Conservation (phyloP, 2,888 invertebrate species). For the Mechanitis messenoides region DNA sequence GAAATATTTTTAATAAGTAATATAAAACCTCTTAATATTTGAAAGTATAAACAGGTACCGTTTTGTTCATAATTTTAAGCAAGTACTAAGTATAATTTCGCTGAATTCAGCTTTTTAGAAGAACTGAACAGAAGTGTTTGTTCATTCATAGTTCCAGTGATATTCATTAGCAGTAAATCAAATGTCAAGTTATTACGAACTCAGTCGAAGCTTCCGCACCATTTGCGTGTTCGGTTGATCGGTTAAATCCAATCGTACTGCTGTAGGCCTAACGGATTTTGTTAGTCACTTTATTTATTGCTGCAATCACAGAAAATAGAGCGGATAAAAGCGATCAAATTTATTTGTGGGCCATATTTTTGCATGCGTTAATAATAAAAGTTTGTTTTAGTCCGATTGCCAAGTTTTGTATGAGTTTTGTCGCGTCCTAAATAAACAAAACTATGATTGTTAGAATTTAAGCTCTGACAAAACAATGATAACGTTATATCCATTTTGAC, state of each 20-base stretch:
- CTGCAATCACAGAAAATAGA: slow-evolving; percentile 6
- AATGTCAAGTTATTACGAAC: slow-evolving; percentile 1
- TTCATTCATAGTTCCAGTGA: background rate
- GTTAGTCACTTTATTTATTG: slow-evolving; percentile 19
- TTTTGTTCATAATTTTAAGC: no score
- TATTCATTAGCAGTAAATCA: slow-evolving; percentile 7
- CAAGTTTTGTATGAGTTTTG: background rate
- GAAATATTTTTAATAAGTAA: no score
- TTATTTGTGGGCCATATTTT: slow-evolving; percentile 2
- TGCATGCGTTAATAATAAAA: background rate
- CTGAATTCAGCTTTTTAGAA: no score
- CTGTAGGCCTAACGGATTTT: slow-evolving; percentile 22
- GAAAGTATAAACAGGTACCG: no score
- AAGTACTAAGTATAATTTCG: no score
- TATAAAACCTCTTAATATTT: no score
- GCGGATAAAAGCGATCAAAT: slow-evolving; percentile 5
- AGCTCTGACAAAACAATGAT: background rate
- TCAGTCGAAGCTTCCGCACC: background rate
- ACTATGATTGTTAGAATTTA: slow-evolving; percentile 4
- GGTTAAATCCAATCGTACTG: slow-evolving; percentile 14
- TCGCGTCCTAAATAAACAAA: slow-evolving; percentile 2
- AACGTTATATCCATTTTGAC: no score
- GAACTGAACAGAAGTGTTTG: background rate
- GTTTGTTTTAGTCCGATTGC: no score
- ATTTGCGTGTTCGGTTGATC: slow-evolving; percentile 1